Base-by-base conservation (phyloP, 1,140 invertebrate genomes). In the Diorhabda carinulata region DNA sequence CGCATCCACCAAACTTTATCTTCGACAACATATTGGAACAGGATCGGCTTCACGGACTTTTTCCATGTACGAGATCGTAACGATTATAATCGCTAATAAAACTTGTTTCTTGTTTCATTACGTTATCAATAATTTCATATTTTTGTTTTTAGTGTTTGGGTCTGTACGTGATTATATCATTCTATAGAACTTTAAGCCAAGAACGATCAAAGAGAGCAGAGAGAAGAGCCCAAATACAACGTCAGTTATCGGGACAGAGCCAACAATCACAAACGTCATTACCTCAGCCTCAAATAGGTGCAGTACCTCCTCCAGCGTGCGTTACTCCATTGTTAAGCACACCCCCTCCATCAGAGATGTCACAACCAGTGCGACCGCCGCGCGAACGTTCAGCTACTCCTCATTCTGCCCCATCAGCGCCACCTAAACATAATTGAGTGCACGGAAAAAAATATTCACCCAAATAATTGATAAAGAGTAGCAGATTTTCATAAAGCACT, bases 111-210 rank as follows among this genome's bases (percentile, higher is more conserved):
- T 25, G 0, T 25, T 25, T 25, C 25, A 25, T 25, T 25, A 25
- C 25, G 25, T 25, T 25, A 25, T 25, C 25, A 25, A 25, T 25
- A 25, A 25, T 25, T 25, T 25, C 1, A 25, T 25, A 25, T 25
- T 25, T 25, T 25, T 60, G 45, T 64, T 71, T 70, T 44, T 67
- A 75, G 74, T 70, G 52, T 60, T 57, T 77, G 2, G 76, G 76
- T 5, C 7, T 75, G 5, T 75, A 73, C 59, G 43, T 69, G 4
- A 75, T 75, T 70, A 75, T 63, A 59, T 67, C 64, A 3, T 77
- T 75, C 52, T 73, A 74, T 7, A 63, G 65, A 69, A 69, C 66
- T n/a, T 63, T 77, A n/a, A 71, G 68, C 56, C 68, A 60, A 65
- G 74, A 73, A 59, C 67, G 76, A 43, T 43, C 72, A 6, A 68